phyloP scores from a whole-genome alignment of 2,888 invertebrate genomes.

The Tubulanus polymorphus region DNA sequence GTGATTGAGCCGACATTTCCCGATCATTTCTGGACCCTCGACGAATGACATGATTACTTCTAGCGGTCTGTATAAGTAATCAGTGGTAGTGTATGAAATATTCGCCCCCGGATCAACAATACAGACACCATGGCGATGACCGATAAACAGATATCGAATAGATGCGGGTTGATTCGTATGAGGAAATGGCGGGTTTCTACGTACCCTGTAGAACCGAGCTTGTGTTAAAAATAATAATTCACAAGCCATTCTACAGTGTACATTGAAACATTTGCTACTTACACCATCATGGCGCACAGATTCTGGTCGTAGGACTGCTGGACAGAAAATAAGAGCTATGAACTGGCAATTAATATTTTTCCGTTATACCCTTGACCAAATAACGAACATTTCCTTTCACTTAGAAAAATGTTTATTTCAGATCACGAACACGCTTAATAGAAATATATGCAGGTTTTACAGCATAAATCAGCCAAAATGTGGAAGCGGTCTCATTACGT shows the following conservation, averaged over 20 bases:
- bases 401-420: background rate
- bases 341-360: background rate
- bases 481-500: too few relatives aligned
- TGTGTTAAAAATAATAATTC: background rate
- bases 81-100: too few relatives aligned
- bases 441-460: background rate
- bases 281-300: background rate
- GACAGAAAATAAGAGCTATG: background rate
- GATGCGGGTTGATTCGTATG: too few relatives aligned
- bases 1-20: too few relatives aligned
- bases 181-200: background rate
- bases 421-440: background rate
- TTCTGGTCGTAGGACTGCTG: background rate
- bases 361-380: background rate
- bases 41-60: too few relatives aligned
- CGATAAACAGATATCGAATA: too few relatives aligned
- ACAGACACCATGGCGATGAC: too few relatives aligned
- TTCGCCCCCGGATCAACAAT: too few relatives aligned
- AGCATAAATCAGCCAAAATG: too few relatives aligned
- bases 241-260: constrained; percentile 4
- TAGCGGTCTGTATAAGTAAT: too few relatives aligned
- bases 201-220: constrained; percentile 4
- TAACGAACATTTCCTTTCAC: background rate
- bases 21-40: too few relatives aligned
- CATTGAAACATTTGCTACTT: background rate